Percentiles rank a stretch among this genome's conserved stretches.
Conservation (phyloP, 2,888 invertebrate species). For the Leuctra nigra region DNA sequence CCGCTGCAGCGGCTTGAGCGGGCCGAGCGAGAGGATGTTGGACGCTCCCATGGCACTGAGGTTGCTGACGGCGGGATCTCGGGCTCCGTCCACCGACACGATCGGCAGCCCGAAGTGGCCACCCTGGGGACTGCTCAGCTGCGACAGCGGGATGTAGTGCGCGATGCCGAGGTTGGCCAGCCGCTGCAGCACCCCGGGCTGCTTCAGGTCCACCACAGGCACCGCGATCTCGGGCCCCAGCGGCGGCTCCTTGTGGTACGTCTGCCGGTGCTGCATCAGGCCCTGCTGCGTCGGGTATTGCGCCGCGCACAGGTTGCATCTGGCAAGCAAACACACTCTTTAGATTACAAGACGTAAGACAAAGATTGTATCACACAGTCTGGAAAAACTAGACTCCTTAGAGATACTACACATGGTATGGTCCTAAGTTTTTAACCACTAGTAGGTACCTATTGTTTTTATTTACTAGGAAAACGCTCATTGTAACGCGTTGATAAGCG, state of each 20-base stretch:
- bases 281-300: conserved; percentile 59
- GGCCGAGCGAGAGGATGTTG: conserved; percentile 63
- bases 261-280: conserved; percentile 56
- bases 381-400: no score
- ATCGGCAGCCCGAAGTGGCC: conserved; percentile 67
- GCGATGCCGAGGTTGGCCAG: conserved; percentile 61
- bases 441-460: no score
- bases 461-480: no score
- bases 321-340: no score
- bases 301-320: conserved; percentile 65
- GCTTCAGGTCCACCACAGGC: conserved; percentile 65
- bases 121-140: conserved; percentile 48
- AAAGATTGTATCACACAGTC: no score
- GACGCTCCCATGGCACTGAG: conserved; percentile 61
- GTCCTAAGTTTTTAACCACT: no score
- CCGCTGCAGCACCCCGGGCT: conserved; percentile 57
- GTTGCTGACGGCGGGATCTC: conserved; percentile 51
- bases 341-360: no score
- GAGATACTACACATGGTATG: no score
- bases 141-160: conserved; percentile 66
- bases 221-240: conserved; percentile 53
- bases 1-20: conserved; percentile 52
- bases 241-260: conserved; percentile 50
- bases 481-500: no score
- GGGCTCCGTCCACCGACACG: conserved; percentile 56